phyloP scores from a whole-genome alignment of 2,113 vertebrate genomes.

The Pholis gunnellus region DNA sequence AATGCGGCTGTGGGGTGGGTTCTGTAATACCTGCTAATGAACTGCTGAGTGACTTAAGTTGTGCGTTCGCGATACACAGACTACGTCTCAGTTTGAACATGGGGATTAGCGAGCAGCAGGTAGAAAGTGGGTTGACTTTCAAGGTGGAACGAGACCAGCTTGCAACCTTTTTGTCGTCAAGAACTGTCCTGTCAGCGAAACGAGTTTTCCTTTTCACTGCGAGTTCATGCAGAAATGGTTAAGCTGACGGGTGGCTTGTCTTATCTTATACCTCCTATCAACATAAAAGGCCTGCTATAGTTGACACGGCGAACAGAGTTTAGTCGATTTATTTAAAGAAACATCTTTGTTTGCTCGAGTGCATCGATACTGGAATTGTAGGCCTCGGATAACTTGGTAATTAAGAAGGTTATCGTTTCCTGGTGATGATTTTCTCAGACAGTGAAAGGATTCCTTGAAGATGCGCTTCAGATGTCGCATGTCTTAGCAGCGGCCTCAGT shows the following conservation, averaged over 20 bases:
- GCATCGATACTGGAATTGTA: background rate
- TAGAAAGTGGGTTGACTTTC: constrained; percentile 1
- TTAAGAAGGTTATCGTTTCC: background rate
- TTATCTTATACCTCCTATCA: background rate
- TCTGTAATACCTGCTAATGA: constrained; percentile 10
- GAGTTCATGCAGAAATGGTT: constrained; percentile 11
- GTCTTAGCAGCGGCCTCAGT: background rate
- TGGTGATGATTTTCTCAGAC: background rate
- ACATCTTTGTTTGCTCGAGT: background rate
- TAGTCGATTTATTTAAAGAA: background rate
- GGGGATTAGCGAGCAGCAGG: constrained; percentile 4
- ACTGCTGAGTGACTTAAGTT: background rate
- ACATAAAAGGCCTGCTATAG: background rate
- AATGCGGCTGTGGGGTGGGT: background rate
- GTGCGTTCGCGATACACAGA: constrained; percentile 7
- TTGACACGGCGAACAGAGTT: background rate
- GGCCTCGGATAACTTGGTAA: background rate
- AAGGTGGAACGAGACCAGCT: background rate
- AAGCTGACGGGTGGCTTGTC: background rate
- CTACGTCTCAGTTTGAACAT: constrained; percentile 24
- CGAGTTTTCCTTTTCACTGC: constrained; percentile 11
- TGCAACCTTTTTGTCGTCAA: constrained; percentile 1
- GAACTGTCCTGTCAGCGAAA: background rate
- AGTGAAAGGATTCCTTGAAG: background rate
- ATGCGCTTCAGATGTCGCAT: constrained; percentile 10